Base-by-base conservation (phyloP, 53 echinoderm and acorn worm genomes). In the Crossaster papposus region DNA sequence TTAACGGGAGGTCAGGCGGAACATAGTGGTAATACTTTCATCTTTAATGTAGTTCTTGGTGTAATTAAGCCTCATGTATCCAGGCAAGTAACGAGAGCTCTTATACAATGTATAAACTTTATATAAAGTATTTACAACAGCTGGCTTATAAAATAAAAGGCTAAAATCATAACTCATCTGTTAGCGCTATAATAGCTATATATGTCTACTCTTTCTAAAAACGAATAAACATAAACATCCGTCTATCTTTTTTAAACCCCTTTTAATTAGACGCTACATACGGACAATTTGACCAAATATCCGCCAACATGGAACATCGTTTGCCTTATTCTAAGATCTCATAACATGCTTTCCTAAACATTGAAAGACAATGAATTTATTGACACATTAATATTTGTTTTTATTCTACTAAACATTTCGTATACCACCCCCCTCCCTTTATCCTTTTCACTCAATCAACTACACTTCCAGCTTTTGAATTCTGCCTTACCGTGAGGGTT, bases 1-100 rank as follows among this genome's bases (percentile, higher is more conserved):
- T 82, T 65, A 82, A 38, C 82, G 30, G 68, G 36, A 68, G 82
- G 36, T 65, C 68, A 82, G 20, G 3, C 22, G 33, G 63, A 81
- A 81, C 22, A 20, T 13, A 24, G 15, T n/a, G 3, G n/a, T 23
- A 33, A 38, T 73, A 73, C 22, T 65, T 65, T 20, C 36, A 10
- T 68, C 65, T 68, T 65, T 38, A 26, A 14, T n/a, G 29, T 4
- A 22, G 2, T 82, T 68, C 68, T 36, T n/a, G n/a, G 70, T 37
- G 26, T 63, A 82, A n/a, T n/a, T n/a, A 24, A n/a, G 24, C 68
- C 23, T n/a, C 54, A 22, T 81, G 34, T 4, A 74, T 33, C 54
- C 15, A 32, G 15, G 31, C 68, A 26, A n/a, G 24, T 6, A 26
- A 68, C 0, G 28, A 12, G 28, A 11, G 22, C 22, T 18, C 15